Base-by-base conservation (phyloP, 2,113 vertebrate species). In the Artemisiospiza belli region DNA sequence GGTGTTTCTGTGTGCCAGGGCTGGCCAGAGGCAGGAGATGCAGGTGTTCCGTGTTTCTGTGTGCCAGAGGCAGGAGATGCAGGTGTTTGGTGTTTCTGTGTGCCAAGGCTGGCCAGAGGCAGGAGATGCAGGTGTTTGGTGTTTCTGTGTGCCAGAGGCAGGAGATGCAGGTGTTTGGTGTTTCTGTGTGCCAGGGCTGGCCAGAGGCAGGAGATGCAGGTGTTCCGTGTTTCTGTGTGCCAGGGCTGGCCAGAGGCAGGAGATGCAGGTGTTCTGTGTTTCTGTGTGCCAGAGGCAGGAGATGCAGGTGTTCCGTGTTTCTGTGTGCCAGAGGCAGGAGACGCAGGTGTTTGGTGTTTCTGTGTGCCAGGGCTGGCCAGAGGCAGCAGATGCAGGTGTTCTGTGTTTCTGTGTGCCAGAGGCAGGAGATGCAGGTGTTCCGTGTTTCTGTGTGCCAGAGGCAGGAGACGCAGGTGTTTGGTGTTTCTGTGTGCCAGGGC, bases 381-480 rank as follows among this genome's bases (percentile, higher is more conserved):
- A 39, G 39, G 39, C 39, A 41, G 39, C 12, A 41, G 39, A 41
- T 41, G 44, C 43, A 16, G 43, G 43, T 17, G 39, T 41, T 41
- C 11, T 5, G 12, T 41, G 39, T 41, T 41, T 39, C 11, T 41
- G 12, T 41, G 11, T 39, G 39, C 39, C 39, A 12, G 39, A 39
- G 39, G 39, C 41, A 43, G 41, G 41, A 16, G 41, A 16, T 43
- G 41, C 41, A 43, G 41, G 41, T 43, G 39, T 39, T 39, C 11
- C 10, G 10, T 39, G 39, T 39, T 39, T 39, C 10, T 39, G 39
- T 39, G 39, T 39, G 10, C 39, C 39, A 41, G 39, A 41, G 39
- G 39, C 2, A 0, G 6, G 58, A 12, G 41, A 1, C 13, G 33
- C 0, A 0, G 0, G 1, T 3, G 33, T 24, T 35, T 5, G 5